phyloP scores from a whole-genome alignment of 2,113 vertebrate genomes.

The Nycticebus coucang region DNA sequence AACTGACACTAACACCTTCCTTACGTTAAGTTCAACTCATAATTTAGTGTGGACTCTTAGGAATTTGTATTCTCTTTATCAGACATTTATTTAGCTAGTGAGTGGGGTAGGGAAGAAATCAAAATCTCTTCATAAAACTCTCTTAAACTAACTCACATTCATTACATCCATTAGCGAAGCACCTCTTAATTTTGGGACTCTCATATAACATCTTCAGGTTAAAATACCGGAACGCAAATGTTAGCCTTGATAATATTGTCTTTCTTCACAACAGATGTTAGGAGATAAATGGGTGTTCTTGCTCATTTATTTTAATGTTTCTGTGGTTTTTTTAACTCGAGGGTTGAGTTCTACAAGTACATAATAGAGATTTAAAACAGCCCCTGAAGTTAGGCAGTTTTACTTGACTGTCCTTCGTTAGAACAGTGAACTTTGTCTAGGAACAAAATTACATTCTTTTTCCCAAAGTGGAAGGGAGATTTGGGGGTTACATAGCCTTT shows the following conservation, averaged over 20 bases:
- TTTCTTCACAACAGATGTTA: background rate
- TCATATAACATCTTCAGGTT: background rate
- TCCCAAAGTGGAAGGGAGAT: background rate
- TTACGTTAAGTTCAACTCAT: background rate
- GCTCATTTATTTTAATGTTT: background rate
- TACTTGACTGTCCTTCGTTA: background rate
- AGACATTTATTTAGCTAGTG: constrained; percentile 9
- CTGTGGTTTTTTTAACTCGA: background rate
- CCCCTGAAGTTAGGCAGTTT: background rate
- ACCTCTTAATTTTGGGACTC: background rate
- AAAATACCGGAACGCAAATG: background rate
- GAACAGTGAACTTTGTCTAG: background rate
- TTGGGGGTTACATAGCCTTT: background rate
- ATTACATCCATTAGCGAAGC: background rate
- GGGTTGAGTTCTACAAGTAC: background rate
- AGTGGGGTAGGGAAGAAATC: background rate
- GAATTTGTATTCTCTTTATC: background rate
- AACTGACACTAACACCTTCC: background rate
- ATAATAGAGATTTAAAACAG: background rate
- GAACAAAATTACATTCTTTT: background rate
- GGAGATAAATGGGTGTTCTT: background rate
- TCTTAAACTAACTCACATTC: background rate
- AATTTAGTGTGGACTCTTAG: background rate
- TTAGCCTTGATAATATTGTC: background rate
- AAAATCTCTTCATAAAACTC: background rate